Conservation (phyloP, 2,888 invertebrate species). For the Oscheius sp. region DNA sequence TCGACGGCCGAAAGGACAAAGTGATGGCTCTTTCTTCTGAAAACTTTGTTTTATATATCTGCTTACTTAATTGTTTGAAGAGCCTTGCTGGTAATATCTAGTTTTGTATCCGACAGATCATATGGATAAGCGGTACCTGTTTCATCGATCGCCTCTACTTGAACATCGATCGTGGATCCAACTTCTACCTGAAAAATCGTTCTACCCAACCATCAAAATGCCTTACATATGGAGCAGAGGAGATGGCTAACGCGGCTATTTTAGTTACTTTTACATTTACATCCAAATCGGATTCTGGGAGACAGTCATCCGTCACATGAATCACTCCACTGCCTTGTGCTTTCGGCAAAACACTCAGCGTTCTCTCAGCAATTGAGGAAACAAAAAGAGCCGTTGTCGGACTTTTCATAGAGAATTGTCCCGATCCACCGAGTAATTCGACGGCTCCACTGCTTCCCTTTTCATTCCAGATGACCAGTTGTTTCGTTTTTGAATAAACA, state of each 20-base stretch:
- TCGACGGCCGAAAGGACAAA: conserved; percentile 39
- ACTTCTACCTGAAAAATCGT: conserved; percentile 48
- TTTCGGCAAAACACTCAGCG: conserved; percentile 39
- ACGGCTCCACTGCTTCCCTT: conserved; percentile 37
- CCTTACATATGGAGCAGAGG: conserved; percentile 52
- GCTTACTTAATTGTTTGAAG: conserved; percentile 16
- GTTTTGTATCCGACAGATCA: conserved; percentile 27
- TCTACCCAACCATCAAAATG: too few species aligned
- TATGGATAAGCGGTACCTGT: conserved; percentile 37
- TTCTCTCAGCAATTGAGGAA: conserved; percentile 10
- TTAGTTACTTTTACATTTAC: conserved; percentile 56
- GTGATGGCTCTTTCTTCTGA: conserved; percentile 38
- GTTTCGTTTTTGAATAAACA: conserved; percentile 20
- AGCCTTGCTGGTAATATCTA: conserved; percentile 14
- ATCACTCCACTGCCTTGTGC: conserved; percentile 44
- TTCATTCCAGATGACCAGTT: conserved; percentile 58
- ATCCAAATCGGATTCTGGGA: conserved; percentile 43
- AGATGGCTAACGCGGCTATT: conserved; percentile 51
- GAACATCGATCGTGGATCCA: conserved; percentile 41
- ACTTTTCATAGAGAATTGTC: conserved; percentile 50
- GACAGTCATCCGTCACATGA: conserved; percentile 54
- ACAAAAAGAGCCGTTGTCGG: background rate
- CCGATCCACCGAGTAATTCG: conserved; percentile 58
- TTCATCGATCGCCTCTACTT: conserved; percentile 55
- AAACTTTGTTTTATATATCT: background rate